Conservation (phyloP, 2,113 vertebrate genomes). For the Petromus typicus region DNA sequence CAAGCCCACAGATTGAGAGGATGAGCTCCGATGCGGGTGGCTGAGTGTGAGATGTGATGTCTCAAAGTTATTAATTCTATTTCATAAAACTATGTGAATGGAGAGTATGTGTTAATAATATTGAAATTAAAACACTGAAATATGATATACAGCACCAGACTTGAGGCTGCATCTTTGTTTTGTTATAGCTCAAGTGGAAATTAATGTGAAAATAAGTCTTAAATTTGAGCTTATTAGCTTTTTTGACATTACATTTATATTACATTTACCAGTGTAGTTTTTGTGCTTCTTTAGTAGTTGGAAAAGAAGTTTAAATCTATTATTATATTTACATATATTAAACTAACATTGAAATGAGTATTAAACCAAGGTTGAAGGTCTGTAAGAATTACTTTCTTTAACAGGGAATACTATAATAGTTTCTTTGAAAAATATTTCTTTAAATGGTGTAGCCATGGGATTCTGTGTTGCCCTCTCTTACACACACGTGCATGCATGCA, state of each 20-base stretch:
- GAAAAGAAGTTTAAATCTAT: conserved; percentile 27
- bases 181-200: neutral
- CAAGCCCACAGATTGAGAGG: neutral
- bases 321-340: neutral
- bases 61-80: neutral
- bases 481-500: neutral
- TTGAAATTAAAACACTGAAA: neutral
- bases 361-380: neutral
- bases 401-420: neutral
- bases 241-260: neutral
- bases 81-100: neutral
- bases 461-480: neutral
- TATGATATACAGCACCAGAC: neutral
- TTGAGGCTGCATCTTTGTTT: neutral
- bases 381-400: neutral
- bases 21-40: neutral
- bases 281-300: neutral
- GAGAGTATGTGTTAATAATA: neutral
- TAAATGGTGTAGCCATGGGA: neutral
- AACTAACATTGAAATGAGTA: neutral
- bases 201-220: neutral
- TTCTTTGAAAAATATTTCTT: conserved; percentile 3
- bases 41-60: neutral
- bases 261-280: neutral
- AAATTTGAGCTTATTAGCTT: neutral